These are phyloP conservation scores for Drosophila athabasca DNA, from an alignment of 1,140 invertebrate species.

Conservation along the genomic window DNA sequence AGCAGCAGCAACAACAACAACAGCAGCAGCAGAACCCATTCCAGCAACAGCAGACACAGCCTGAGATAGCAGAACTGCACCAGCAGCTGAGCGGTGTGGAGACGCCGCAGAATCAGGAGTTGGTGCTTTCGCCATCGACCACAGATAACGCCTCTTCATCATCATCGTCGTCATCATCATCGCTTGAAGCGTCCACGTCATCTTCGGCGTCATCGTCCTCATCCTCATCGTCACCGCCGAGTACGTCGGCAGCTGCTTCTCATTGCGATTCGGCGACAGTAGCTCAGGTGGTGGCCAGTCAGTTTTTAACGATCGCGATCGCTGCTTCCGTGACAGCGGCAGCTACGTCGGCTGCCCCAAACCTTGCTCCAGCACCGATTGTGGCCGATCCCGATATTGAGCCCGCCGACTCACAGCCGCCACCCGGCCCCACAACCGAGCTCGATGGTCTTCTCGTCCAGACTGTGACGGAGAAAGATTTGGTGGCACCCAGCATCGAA, in stretches of 20 bases:
- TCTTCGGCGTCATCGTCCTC: slow-evolving; percentile 47
- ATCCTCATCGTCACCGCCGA: slow-evolving; percentile 48
- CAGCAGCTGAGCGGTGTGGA: slow-evolving; percentile 69
- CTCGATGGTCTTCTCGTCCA: slow-evolving; percentile 38
- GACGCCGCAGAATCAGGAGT: slow-evolving; percentile 49
- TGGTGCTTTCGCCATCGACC: slow-evolving; percentile 36
- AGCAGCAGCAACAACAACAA: slow-evolving; percentile 69
- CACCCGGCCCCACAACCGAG: slow-evolving; percentile 34
- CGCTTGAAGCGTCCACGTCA: slow-evolving; percentile 39
- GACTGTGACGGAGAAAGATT: slow-evolving; percentile 30
- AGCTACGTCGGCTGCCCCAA: slow-evolving; percentile 49
- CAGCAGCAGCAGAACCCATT: slow-evolving; percentile 68
- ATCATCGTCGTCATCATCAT: slow-evolving; percentile 43
- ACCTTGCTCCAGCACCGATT: slow-evolving; percentile 43
- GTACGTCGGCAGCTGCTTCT: slow-evolving; percentile 44
- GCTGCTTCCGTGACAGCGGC: slow-evolving; percentile 69
- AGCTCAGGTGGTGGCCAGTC: slow-evolving; percentile 66
- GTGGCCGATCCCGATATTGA: slow-evolving; percentile 40
- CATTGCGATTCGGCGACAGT: slow-evolving; percentile 71
- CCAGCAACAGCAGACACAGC: slow-evolving; percentile 63
- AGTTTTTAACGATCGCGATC: slow-evolving; percentile 63
- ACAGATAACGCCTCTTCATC: slow-evolving; percentile 35
- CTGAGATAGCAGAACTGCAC: slow-evolving; percentile 73
- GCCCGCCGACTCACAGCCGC: slow-evolving; percentile 24
- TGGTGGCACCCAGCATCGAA: slow-evolving; percentile 9